These are phyloP conservation scores for Phyto melanocephala DNA, from an alignment of 2,888 invertebrate genomes.

Conservation along the genomic window DNA sequence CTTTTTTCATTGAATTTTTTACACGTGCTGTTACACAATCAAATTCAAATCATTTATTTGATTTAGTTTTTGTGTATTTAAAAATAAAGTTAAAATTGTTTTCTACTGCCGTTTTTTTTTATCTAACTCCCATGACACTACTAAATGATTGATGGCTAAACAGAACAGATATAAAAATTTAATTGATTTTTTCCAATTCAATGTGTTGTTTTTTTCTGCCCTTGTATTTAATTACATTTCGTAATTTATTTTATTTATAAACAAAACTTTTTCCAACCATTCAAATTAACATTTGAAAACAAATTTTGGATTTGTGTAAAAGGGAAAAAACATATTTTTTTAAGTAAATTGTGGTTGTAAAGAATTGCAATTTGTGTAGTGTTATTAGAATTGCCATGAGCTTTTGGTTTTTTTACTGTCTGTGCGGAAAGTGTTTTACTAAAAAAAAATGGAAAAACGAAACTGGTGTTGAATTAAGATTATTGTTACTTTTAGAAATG, in stretches of 20 bases:
- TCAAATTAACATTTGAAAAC: not conserved
- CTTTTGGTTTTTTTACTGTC: not conserved
- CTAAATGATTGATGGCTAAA: slow-evolving; percentile 48
- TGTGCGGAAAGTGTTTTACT: not conserved
- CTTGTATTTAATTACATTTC: slow-evolving; percentile 42
- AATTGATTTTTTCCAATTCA: slow-evolving; percentile 50
- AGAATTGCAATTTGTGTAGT: no score
- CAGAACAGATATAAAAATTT: slow-evolving; percentile 20
- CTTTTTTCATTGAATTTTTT: not conserved
- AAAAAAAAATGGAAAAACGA: not conserved
- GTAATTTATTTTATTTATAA: slow-evolving; percentile 26
- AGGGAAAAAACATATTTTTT: not conserved
- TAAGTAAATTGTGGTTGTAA: not conserved
- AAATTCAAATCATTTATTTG: slow-evolving; percentile 41
- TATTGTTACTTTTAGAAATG: not conserved
- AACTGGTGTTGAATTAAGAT: not conserved
- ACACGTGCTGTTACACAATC: slow-evolving; percentile 5
- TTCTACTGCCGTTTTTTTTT: not conserved
- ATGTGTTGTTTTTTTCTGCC: not conserved
- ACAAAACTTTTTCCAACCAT: not conserved
- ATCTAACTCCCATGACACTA: not conserved
- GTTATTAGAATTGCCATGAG: not conserved
- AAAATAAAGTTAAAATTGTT: slow-evolving; percentile 3
- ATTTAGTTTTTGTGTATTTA: slow-evolving; percentile 1
- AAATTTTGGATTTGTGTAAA: not conserved